Evolutionary conservation across 2,888 invertebrate species (phyloP).

Genomic region (Prionchulus punctatus): DNA sequence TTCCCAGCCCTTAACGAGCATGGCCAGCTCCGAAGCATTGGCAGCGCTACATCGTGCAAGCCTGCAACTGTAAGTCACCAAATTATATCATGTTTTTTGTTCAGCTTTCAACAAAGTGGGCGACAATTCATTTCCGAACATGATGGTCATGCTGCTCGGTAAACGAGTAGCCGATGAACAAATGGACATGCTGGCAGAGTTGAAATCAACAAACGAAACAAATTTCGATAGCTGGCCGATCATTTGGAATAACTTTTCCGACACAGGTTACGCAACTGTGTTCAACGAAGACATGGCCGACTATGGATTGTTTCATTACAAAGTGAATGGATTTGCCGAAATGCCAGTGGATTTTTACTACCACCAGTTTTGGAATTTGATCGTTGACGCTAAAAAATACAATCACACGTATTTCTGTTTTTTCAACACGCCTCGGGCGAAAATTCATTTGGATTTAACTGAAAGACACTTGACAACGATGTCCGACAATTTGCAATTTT

Average conservation of each 20-base stretch:
- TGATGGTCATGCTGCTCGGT: constrained; percentile 7
- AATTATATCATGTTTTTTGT: too few relatives aligned
- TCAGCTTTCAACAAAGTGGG: background rate
- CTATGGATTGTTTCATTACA: constrained; percentile 9
- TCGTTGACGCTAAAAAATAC: too few relatives aligned
- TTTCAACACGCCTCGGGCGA: background rate
- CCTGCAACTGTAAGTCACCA: too few relatives aligned
- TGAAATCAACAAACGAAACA: too few relatives aligned
- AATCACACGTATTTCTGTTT: background rate
- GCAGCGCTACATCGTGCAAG: too few relatives aligned
- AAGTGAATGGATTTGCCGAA: constrained; percentile 1
- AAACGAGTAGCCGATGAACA: too few relatives aligned
- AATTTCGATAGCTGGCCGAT: constrained; percentile 5
- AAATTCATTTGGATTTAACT: background rate
- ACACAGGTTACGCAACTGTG: constrained; percentile 1
- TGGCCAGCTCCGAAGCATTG: too few relatives aligned
- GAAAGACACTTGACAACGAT: background rate
- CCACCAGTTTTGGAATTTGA: background rate
- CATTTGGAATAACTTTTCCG: constrained; percentile 6
- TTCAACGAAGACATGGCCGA: constrained; percentile 9
- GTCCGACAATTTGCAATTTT: background rate
- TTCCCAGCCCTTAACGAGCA: too few relatives aligned
- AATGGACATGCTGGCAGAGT: background rate
- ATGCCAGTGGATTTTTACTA: constrained; percentile 6
- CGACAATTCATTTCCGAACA: constrained; percentile 10